Base-by-base conservation (phyloP, 2,888 invertebrate genomes). In the Drosophila pseudotalamancana region DNA sequence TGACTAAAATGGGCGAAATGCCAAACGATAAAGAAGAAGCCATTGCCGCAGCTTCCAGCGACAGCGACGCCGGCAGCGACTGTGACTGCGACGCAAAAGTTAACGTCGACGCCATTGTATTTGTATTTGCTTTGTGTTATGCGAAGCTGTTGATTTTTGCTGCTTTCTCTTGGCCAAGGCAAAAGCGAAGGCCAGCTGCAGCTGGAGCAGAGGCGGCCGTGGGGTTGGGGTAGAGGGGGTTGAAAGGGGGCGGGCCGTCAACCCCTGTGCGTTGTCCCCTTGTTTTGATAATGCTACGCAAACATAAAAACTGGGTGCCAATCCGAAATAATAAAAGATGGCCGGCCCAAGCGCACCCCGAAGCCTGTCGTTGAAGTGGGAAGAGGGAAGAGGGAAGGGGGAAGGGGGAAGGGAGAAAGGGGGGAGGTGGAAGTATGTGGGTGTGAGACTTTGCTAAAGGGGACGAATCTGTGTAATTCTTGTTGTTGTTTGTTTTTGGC, bases 1-100 rank as follows among this genome's bases (percentile, higher is more conserved):
- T 81, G 81, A 71, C 88, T 81, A 76, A 88, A 88, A 88, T 88
- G 88, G 89, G 83, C 81, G 88, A 87, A 89, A 79, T 76, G 87
- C 87, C 87, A 84, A 89, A 73, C 87, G 82, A 84, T 89, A 88
- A 88, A 88, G 85, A 79, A 86, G 80, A 70, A 79, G 87, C 83
- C 86, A 72, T 73, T 68, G 67, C 56, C 59, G 32, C 32, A 45
- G 56, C 31, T 21, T 37, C 46, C 46, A 6, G 6, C 40, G 27
- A 48, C 61, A 4, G 31, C 39, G 55, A 29, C 66, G 16, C 1
- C 39, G 21, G 39, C 54, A 11, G 6, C 27, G 57, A 35, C 59
- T 4, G 3, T 31, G 43, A 29, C 56, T 5, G 25, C 46, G 53
- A 27, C 42, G 42, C 42, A 11, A 27, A 43, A 16, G 42, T 16